A percentile compares a stretch with the other conserved stretches of the same genome.
phyloP scores from a whole-genome alignment of 2,113 vertebrate species.

The Gasterosteus aculeatus region DNA sequence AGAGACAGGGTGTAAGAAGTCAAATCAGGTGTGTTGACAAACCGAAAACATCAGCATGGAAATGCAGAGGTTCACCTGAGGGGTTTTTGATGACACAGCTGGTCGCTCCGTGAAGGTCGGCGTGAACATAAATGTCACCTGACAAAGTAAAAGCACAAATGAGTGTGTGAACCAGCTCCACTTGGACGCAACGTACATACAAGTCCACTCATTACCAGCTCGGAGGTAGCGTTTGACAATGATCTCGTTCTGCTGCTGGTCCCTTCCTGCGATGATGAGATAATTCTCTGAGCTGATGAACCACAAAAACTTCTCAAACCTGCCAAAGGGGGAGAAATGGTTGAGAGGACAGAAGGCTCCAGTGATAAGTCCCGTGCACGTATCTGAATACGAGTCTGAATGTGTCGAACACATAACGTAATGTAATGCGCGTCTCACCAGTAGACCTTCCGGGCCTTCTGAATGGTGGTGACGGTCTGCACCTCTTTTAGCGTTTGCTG shows the following conservation, averaged over 20 bases:
- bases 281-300: constrained; percentile 99
- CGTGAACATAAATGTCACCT: constrained; percentile 97
- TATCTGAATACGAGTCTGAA: too few relatives aligned
- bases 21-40: not conserved
- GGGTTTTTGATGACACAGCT: constrained; percentile 97
- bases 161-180: not conserved
- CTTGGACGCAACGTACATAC: not conserved
- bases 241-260: constrained; percentile 98
- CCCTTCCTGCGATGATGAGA: constrained; percentile 93
- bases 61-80: constrained; percentile 81
- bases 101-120: constrained; percentile 96
- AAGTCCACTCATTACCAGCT: constrained; percentile 79
- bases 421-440: constrained; percentile 82
- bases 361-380: too few relatives aligned
- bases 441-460: constrained; percentile 98
- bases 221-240: constrained; percentile 95
- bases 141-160: constrained; percentile 19
- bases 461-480: constrained; percentile 94
- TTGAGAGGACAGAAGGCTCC: not conserved
- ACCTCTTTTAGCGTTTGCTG: constrained; percentile 97
- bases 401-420: not conserved
- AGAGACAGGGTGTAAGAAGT: not conserved
- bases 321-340: constrained; percentile 57
- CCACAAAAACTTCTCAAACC: constrained; percentile 99
- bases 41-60: not conserved